These are phyloP conservation scores for Squalus acanthias DNA, from an alignment of 2,797 vertebrate genomes.

Conservation along the genomic window DNA sequence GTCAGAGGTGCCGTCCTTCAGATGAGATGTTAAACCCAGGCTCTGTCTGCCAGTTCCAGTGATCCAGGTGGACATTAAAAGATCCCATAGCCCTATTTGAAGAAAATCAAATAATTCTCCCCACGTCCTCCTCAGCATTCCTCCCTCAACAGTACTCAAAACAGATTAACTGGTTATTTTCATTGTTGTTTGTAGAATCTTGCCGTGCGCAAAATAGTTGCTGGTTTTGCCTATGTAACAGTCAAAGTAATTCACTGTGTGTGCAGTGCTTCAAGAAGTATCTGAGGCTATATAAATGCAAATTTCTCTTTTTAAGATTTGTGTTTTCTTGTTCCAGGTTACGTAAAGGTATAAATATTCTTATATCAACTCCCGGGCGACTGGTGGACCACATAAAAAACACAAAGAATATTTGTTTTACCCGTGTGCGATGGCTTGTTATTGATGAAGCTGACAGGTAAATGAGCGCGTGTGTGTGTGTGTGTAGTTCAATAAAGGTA, in stretches of 20 bases:
- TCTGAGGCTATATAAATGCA: neutral
- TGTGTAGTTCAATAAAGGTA: neutral
- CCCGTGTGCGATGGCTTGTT: conserved; percentile 72
- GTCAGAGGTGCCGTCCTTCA: neutral
- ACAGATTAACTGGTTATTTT: neutral
- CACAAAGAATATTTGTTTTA: conserved; percentile 79
- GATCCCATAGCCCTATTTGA: neutral
- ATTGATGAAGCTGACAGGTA: conserved; percentile 94
- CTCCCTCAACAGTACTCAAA: neutral
- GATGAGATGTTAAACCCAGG: neutral
- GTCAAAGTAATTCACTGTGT: neutral
- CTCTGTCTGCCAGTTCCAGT: neutral
- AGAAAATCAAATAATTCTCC: neutral
- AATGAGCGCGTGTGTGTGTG: conserved; percentile 29
- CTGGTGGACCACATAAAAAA: conserved; percentile 88
- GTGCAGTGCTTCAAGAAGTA: neutral
- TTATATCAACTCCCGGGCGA: conserved; percentile 85
- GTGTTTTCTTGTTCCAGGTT: conserved; percentile 58
- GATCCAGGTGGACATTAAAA: neutral
- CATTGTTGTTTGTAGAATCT: neutral
- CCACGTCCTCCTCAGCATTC: too few species aligned
- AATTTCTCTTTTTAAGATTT: neutral
- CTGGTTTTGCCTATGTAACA: neutral
- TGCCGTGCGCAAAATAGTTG: neutral
- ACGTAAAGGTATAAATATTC: conserved; percentile 89